Conservation (phyloP, 2,888 invertebrate species). For the Eristalis pertinax region DNA sequence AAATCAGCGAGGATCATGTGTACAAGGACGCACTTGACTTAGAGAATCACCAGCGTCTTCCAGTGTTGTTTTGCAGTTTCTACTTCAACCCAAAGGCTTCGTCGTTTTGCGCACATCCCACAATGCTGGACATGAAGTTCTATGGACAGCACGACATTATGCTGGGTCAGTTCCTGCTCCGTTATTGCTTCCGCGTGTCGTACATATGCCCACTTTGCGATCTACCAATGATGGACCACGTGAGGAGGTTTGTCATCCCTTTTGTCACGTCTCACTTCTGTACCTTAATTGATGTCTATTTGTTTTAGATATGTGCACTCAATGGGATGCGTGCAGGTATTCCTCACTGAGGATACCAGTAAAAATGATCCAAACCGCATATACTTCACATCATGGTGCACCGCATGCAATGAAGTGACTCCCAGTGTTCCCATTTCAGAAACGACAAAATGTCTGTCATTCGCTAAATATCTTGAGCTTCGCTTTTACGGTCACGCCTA, state of each 20-base stretch:
- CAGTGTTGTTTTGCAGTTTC: constrained; percentile 93
- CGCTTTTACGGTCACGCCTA: constrained; percentile 90
- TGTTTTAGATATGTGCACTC: constrained; percentile 91
- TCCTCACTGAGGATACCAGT: constrained; percentile 78
- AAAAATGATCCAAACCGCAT: constrained; percentile 78
- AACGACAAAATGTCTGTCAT: constrained; percentile 90
- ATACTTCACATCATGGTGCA: constrained; percentile 80
- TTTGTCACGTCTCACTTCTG: not conserved
- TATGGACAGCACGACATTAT: constrained; percentile 98
- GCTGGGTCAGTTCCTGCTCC: constrained; percentile 95
- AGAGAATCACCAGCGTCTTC: constrained; percentile 91
- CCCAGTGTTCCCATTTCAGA: constrained; percentile 89
- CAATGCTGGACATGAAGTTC: constrained; percentile 89
- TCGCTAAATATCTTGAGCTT: constrained; percentile 94
- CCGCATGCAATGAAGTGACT: constrained; percentile 83
- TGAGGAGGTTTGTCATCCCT: constrained; percentile 84
- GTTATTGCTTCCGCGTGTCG: constrained; percentile 93
- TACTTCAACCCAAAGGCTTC: constrained; percentile 80
- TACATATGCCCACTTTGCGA: constrained; percentile 92
- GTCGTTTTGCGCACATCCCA: constrained; percentile 81
- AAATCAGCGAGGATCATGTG: constrained; percentile 77
- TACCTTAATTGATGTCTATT: not conserved
- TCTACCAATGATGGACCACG: constrained; percentile 92
- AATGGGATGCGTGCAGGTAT: constrained; percentile 92
- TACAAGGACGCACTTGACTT: constrained; percentile 89